Evolutionary conservation across 2,797 vertebrate genomes (phyloP).

Genomic region (Lagorchestes hirsutus): DNA sequence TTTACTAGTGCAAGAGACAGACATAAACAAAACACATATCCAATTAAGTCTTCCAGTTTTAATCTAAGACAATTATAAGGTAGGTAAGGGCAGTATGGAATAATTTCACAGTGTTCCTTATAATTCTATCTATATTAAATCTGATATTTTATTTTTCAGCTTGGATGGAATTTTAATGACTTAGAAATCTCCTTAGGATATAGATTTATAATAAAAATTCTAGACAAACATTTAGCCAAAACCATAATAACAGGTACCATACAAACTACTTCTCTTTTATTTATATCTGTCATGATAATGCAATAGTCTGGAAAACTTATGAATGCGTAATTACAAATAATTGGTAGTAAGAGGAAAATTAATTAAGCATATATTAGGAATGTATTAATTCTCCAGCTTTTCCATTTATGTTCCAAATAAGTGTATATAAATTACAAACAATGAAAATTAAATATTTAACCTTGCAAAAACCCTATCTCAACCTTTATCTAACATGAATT

Average conservation of each 20-base stretch:
- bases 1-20: slow-evolving; percentile 7
- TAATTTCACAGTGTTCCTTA: slow-evolving; percentile 50
- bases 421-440: slow-evolving; percentile 64
- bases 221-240: slow-evolving; percentile 40
- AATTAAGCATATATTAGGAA: not conserved
- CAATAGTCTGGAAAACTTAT: slow-evolving; percentile 13
- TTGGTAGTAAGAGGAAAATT: slow-evolving; percentile 30
- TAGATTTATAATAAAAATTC: slow-evolving; percentile 38
- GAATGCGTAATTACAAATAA: not conserved
- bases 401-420: slow-evolving; percentile 54
- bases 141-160: slow-evolving; percentile 43
- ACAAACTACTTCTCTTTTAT: slow-evolving; percentile 69
- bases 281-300: slow-evolving; percentile 59
- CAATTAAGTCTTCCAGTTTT: not conserved
- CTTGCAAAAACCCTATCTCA: slow-evolving; percentile 60
- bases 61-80: not conserved
- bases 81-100: not conserved
- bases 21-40: not conserved
- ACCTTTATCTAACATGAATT: slow-evolving; percentile 56
- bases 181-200: slow-evolving; percentile 46
- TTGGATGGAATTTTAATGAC: slow-evolving; percentile 43
- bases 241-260: slow-evolving; percentile 57
- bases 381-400: not conserved
- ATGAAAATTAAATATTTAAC: slow-evolving; percentile 59
- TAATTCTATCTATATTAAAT: slow-evolving; percentile 59